Evolutionary conservation across 2,797 vertebrate species (phyloP), one percentile per base, ranked within the genome.

Genomic region (Acanthornis magna): DNA sequence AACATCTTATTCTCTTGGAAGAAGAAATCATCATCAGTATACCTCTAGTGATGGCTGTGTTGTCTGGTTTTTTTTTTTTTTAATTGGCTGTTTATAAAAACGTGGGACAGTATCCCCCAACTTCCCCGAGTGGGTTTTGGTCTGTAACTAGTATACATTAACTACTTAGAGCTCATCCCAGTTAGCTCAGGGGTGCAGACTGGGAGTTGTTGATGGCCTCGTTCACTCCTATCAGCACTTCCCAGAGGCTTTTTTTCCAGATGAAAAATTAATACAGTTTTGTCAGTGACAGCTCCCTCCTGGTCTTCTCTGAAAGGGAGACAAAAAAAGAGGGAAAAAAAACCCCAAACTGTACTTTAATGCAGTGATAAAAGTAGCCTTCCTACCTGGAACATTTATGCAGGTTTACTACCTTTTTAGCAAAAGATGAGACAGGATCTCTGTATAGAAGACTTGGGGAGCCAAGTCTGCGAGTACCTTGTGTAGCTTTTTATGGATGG

Each of bases 181-280:
- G 16, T 57, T 66, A 48, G 38, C 34, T 91, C n/a, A 51, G 62
- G 45, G 25, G 10, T 65, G 36, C 48, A n/a, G 0, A 6, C 1
- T n/a, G 2, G 18, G 47, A 57, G n/a, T 12, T 72, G 16, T 30
- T 15, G 8, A 3, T 77, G 36, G 48, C 26, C 16, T 68, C 9
- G 5, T 54, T 38, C 4, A 1, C 20, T 62, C 72, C 22, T 47
- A 0, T 40, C 5, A 16, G 7, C 18, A 3, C 8, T 14, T 61
- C 29, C 45, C 10, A 0, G n/a, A 58, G 21, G 9, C 43, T 32
- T 48, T 74, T 82, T 76, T 45, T 40, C 21, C 34, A 57, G 25
- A 32, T 71, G 45, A 45, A 78, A 67, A 67, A 36, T 18, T 10
- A 6, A 9, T 32, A 13, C 5, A 8, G 30, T 76, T 87, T 68